Conservation (phyloP, 2,113 vertebrate species). For the Narcine bancroftii region DNA sequence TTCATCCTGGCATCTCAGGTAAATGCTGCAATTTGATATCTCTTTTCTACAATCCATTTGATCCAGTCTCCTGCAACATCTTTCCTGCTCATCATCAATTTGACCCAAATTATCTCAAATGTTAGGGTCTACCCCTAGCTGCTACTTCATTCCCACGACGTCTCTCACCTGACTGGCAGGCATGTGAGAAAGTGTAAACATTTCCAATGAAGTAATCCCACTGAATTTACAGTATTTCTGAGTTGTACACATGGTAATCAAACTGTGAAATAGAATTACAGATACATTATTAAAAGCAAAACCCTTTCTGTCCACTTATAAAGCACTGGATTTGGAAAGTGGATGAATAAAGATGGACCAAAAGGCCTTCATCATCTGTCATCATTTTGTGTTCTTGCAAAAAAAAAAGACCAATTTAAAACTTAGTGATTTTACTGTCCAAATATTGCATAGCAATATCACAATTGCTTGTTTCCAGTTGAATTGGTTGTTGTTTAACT, state of each 20-base stretch:
- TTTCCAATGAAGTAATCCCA: neutral
- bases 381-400: neutral
- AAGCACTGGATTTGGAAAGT: neutral
- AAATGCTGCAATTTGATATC: neutral
- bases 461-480: neutral
- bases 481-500: neutral
- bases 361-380: neutral
- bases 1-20: neutral
- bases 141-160: too few relatives aligned
- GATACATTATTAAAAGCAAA: slow-evolving; percentile 3
- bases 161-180: neutral
- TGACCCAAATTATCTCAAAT: neutral
- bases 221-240: neutral
- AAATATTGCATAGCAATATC: neutral
- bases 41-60: neutral
- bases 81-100: neutral
- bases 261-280: neutral
- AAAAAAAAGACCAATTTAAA: slow-evolving; percentile 40
- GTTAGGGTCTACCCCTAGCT: neutral
- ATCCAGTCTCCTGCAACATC: too few relatives aligned
- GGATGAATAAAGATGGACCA: neutral
- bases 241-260: neutral
- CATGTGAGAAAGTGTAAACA: neutral
- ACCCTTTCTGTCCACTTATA: neutral
- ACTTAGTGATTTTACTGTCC: slow-evolving; percentile 29